Conservation (phyloP, 2,797 vertebrate species). For the Coregonus suidteri region DNA sequence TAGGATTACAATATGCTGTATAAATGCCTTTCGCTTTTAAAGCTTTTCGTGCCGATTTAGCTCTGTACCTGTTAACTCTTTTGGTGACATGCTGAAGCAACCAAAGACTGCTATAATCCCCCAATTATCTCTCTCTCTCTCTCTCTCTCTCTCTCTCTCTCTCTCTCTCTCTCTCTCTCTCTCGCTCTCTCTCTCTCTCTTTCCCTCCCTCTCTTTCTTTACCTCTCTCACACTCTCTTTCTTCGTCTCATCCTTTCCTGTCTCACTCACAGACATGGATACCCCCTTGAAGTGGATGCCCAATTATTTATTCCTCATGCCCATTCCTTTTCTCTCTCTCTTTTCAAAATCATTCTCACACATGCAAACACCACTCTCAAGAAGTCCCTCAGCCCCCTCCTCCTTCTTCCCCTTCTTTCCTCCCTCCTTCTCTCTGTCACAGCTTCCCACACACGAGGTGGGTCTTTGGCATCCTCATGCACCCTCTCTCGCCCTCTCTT, state of each 20-base stretch:
- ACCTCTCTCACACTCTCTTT: slow-evolving; percentile 14
- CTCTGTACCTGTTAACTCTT: slow-evolving; percentile 14
- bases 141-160: neutral
- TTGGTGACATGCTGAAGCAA: slow-evolving; percentile 27
- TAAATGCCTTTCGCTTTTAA: no score
- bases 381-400: slow-evolving; percentile 49
- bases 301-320: neutral
- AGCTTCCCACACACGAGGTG: slow-evolving; percentile 77
- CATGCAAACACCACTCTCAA: slow-evolving; percentile 31
- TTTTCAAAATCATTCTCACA: slow-evolving; percentile 22
- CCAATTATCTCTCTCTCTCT: slow-evolving; percentile 18
- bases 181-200: slow-evolving; percentile 17
- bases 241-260: slow-evolving; percentile 3
- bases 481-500: slow-evolving; percentile 55
- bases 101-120: slow-evolving; percentile 16
- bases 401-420: slow-evolving; percentile 59
- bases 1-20: slow-evolving; percentile 33
- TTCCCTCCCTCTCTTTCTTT: neutral
- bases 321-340: slow-evolving; percentile 30
- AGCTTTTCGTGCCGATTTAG: neutral
- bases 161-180: slow-evolving; percentile 14
- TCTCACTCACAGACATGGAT: slow-evolving; percentile 31
- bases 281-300: slow-evolving; percentile 16
- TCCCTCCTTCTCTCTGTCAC: slow-evolving; percentile 70
- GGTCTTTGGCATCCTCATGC: slow-evolving; percentile 66